Evolutionary conservation across 1,140 invertebrate species (phyloP).

Genomic region (Tachypleus tridentatus): DNA sequence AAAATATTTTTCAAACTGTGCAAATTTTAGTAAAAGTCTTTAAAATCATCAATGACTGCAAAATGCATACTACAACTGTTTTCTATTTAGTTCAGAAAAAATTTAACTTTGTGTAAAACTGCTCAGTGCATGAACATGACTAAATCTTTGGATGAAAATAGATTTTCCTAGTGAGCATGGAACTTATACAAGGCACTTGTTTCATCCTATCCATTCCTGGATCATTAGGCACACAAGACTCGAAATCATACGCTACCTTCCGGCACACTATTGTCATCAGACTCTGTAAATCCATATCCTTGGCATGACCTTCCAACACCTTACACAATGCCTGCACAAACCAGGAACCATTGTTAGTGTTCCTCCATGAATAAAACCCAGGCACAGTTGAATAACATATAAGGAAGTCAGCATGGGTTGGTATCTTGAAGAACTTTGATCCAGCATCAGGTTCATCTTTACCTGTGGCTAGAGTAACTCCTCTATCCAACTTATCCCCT

Average conservation of each 20-base stretch:
- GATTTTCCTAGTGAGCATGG: slow-evolving; percentile 73
- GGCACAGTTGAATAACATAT: slow-evolving; percentile 89
- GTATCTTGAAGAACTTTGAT: slow-evolving; percentile 50
- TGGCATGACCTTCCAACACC: slow-evolving; percentile 57
- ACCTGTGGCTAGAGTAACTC: slow-evolving; percentile 24
- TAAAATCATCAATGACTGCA: too few species aligned
- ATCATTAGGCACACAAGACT: slow-evolving; percentile 36
- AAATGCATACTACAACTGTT: too few species aligned
- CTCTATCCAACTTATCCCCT: slow-evolving; percentile 67
- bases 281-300: slow-evolving; percentile 64
- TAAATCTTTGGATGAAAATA: slow-evolving; percentile 29
- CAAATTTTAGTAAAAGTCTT: too few species aligned
- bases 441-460: slow-evolving; percentile 17
- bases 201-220: slow-evolving; percentile 79
- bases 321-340: slow-evolving; percentile 84
- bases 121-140: too few species aligned
- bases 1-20: too few species aligned
- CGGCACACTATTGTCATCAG: slow-evolving; percentile 78
- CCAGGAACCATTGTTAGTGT: slow-evolving; percentile 72
- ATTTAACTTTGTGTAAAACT: too few species aligned
- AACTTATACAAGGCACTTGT: slow-evolving; percentile 86
- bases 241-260: slow-evolving; percentile 38
- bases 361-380: slow-evolving; percentile 90
- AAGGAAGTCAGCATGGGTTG: slow-evolving; percentile 83
- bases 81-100: too few species aligned